A percentile compares a stretch with the other conserved stretches of the same genome.
Evolutionary conservation across 2,888 invertebrate species (phyloP).

Genomic region (Allacma fusca): DNA sequence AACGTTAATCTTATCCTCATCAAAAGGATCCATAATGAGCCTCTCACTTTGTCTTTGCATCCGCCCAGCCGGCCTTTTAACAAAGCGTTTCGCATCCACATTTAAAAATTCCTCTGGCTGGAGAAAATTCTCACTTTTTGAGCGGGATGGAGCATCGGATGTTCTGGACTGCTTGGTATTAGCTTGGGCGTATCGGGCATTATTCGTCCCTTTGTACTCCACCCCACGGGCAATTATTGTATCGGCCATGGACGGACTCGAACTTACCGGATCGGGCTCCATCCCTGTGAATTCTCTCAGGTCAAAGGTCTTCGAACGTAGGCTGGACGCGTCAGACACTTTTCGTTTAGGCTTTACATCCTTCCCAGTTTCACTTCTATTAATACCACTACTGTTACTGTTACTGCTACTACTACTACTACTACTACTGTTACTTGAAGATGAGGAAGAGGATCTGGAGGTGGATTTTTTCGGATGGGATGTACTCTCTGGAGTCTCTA

Average conservation of each 20-base stretch:
- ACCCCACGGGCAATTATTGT: neutral
- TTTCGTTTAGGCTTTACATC: neutral
- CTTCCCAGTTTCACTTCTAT: no score
- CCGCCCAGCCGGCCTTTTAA: neutral
- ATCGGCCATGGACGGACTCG: neutral
- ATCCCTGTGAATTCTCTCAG: neutral
- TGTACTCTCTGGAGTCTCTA: no score
- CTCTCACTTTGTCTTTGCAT: neutral
- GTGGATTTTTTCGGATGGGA: no score
- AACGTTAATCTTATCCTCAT: neutral
- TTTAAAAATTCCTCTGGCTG: neutral
- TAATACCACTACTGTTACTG: no score
- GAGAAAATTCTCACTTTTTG: neutral
- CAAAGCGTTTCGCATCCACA: neutral
- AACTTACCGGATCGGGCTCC: neutral
- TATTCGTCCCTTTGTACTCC: neutral
- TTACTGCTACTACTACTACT: neutral
- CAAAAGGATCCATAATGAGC: neutral
- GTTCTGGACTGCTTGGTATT: neutral
- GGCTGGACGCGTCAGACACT: neutral
- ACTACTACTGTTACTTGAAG: neutral
- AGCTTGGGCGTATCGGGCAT: neutral
- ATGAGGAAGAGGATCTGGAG: neutral
- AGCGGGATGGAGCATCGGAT: neutral
- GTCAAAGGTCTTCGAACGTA: conserved; percentile 8